A percentile compares a stretch with the other conserved stretches of the same genome.
phyloP scores from a whole-genome alignment of 1,140 invertebrate species.

The Drosophila kurseongensis region DNA sequence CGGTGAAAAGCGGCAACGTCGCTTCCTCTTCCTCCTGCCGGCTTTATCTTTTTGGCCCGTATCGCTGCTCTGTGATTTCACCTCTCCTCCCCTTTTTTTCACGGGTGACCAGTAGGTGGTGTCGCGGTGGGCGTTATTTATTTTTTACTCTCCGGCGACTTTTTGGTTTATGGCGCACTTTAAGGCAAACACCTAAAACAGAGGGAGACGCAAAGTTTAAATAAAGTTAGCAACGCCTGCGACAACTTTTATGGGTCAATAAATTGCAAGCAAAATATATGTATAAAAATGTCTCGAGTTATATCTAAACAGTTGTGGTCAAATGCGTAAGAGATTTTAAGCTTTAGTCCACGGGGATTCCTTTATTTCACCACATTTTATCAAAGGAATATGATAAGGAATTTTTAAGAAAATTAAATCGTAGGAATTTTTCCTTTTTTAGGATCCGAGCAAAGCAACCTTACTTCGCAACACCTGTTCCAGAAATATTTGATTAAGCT shows the following conservation, averaged over 20 bases:
- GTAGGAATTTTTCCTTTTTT: too few species aligned
- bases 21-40: conserved; percentile 20
- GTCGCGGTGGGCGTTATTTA: conserved; percentile 66
- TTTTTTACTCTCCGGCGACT: conserved; percentile 39
- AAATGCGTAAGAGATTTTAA: background rate
- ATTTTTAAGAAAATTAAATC: too few species aligned
- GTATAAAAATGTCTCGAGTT: background rate
- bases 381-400: too few species aligned
- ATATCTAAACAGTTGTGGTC: background rate
- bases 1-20: conserved; percentile 68
- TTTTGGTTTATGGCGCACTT: conserved; percentile 79
- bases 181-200: conserved; percentile 78
- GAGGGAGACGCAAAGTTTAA: conserved; percentile 58
- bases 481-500: background rate
- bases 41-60: conserved; percentile 32
- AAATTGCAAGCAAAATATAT: conserved; percentile 68
- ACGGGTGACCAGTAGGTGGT: conserved; percentile 30
- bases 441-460: too few species aligned
- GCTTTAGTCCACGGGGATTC: too few species aligned
- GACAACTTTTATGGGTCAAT: conserved; percentile 78
- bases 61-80: conserved; percentile 66
- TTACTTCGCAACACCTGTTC: background rate
- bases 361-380: too few species aligned
- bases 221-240: conserved; percentile 81
- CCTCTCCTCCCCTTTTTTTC: conserved; percentile 30